Base-by-base conservation (phyloP, 2,113 vertebrate species). In the Acinonyx jubatus region DNA sequence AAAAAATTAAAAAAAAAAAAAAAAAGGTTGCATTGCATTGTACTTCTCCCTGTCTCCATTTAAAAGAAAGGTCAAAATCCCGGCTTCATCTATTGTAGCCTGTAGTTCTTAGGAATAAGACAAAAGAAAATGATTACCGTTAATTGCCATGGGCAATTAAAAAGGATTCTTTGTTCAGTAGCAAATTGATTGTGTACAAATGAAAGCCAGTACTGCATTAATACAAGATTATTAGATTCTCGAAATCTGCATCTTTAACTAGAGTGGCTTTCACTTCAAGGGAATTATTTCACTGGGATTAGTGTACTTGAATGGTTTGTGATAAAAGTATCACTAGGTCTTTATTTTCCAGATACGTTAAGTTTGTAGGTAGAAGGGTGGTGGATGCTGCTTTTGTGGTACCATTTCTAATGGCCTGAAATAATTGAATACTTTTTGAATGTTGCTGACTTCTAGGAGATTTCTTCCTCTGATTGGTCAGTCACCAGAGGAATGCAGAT, bases 111-210 rank as follows among this genome's bases (percentile, higher is more conserved):
- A 83, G 41, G 48, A 94, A 57, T 89, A 71, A 97, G 89, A 97
- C 94, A 96, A 97, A 97, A 78, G 95, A 95, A 96, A 96, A 97
- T 96, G 79, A 97, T 98, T 73, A 76, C 81, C 2, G 13, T 96
- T 98, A 97, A 98, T 93, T 83, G 94, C 89, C 94, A 90, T 0
- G 18, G 74, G 94, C 96, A 97, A 97, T 98, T 98, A 97, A 97
- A 98, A 97, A 98, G 82, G 78, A 82, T 95, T 96, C 96, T 98
- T 97, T 97, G 97, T 97, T 98, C 31, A 29, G 83, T 96, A 96
- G 97, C 98, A 97, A 91, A 98, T 94, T 97, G 97, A 98, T 98
- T 98, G 96, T 97, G 68, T 97, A 97, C 68, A 71, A 87, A 94
- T 94, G 92, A 89, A 97, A 98, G 89, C 79, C 69, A 94, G 83